Base-by-base conservation (phyloP, 2,888 invertebrate species). In the Cephonodes hylas region DNA sequence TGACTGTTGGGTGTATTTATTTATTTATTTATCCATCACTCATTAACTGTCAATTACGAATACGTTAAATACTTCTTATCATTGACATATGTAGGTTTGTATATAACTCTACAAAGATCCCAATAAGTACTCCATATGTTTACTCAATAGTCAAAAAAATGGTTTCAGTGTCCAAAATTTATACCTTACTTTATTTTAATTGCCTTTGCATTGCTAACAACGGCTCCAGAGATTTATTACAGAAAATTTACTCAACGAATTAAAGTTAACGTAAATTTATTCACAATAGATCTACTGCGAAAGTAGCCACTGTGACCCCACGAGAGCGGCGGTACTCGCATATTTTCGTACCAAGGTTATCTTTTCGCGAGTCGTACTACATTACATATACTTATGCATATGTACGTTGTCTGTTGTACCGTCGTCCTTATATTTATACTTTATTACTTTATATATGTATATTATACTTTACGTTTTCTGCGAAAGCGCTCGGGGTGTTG, bases 311-410 rank as follows among this genome's bases (percentile, higher is more conserved):
- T 58, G 23, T 45, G 34, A 3, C 34, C 58, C 5, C 20, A 15
- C 10, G 20, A 2, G 61, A 61, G 64, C 62, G 59, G 58, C 64
- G 63, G 71, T 74, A 80, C 73, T 68, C 75, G 76, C 81, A 78
- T 78, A 84, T 81, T 81, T 80, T 73, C 74, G 75, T 75, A 76
- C 76, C 82, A 83, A 84, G 84, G 84, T 79, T 83, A 78, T 74
- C 74, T 74, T 81, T 81, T 84, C 74, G 80, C 81, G 74, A 68
- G 70, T 74, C 73, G 64, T 64, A 31, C 38, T 34, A 59, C 27
- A 23, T n/a, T 13, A 53, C 15, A 57, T 13, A 44, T 42, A 34
- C 48, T 56, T 63, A 23, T 60, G 59, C n/a, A 27, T 5, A 15
- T 61, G 27, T 62, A 44, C 59, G 38, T 61, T 46, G 56, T 27